Conservation (phyloP, 1,140 invertebrate genomes). For the Diprion similis region DNA sequence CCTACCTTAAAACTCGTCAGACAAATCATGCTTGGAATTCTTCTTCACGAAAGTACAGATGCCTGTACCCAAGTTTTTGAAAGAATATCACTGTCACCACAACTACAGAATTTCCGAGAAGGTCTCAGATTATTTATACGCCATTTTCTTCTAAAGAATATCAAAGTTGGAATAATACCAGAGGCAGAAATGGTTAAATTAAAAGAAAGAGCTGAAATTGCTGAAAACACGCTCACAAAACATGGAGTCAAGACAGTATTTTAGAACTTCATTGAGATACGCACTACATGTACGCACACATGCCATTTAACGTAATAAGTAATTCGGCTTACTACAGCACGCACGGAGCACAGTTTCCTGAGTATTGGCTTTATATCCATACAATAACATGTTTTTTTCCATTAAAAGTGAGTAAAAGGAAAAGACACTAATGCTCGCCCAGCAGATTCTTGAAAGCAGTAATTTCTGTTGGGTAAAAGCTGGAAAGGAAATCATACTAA, state of each 20-base stretch:
- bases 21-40: constrained; percentile 73
- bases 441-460: too few relatives aligned
- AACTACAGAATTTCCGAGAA: constrained; percentile 77
- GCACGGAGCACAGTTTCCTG: too few relatives aligned
- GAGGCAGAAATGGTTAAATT: constrained; percentile 63
- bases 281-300: too few relatives aligned
- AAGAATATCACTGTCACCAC: constrained; percentile 69
- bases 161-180: constrained; percentile 57
- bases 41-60: constrained; percentile 68
- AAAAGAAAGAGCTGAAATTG: constrained; percentile 61
- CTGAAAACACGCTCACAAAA: constrained; percentile 65
- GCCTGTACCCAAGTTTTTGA: constrained; percentile 70
- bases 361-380: too few relatives aligned
- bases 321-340: not conserved
- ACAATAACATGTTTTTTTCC: too few relatives aligned
- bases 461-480: too few relatives aligned
- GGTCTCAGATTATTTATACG: constrained; percentile 79
- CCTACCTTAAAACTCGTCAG: constrained; percentile 73
- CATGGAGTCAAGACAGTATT: constrained; percentile 40
- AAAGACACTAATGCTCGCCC: too few relatives aligned
- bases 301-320: not conserved
- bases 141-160: constrained; percentile 78
- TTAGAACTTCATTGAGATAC: constrained; percentile 28
- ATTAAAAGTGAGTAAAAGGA: too few relatives aligned
- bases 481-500: too few relatives aligned